Evolutionary conservation across 2,888 invertebrate species (phyloP).

Genomic region (Drosophila longiperda): DNA sequence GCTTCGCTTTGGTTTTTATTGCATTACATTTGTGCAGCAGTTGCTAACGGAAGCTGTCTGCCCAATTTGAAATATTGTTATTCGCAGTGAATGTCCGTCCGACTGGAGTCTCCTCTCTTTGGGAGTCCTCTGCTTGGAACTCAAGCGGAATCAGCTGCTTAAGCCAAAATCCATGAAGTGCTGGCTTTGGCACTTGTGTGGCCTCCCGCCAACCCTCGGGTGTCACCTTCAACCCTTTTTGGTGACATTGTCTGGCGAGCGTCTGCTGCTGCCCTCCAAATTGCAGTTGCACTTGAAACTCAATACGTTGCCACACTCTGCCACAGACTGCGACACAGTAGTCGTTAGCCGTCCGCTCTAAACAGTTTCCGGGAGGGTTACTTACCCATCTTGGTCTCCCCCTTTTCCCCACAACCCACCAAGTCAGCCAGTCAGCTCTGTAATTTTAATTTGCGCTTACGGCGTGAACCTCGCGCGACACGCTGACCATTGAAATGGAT

Average conservation of each 20-base stretch:
- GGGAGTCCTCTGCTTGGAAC: slow-evolving; percentile 13
- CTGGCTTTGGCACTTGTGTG: slow-evolving; percentile 60
- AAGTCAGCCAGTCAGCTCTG: slow-evolving; percentile 53
- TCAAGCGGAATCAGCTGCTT: slow-evolving; percentile 31
- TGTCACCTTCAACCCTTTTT: slow-evolving; percentile 25
- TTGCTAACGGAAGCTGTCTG: slow-evolving; percentile 51
- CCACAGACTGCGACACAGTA: slow-evolving; percentile 15
- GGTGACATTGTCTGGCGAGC: slow-evolving; percentile 43
- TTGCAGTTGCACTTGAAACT: slow-evolving; percentile 60
- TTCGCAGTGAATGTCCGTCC: slow-evolving; percentile 49
- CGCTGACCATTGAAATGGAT: slow-evolving; percentile 56
- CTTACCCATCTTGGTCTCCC: background rate
- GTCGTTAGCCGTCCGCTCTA: background rate
- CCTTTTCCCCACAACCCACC: background rate
- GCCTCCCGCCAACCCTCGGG: slow-evolving; percentile 40
- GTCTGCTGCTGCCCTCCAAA: slow-evolving; percentile 40
- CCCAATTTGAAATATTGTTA: slow-evolving; percentile 64
- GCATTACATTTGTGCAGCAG: slow-evolving; percentile 54
- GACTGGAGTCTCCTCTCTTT: slow-evolving; percentile 13
- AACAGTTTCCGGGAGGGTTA: background rate
- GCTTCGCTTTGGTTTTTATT: slow-evolving; percentile 37
- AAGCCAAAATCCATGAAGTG: slow-evolving; percentile 41
- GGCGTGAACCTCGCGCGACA: slow-evolving; percentile 68
- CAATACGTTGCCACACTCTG: slow-evolving; percentile 51
- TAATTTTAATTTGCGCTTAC: slow-evolving; percentile 70